phyloP scores from a whole-genome alignment of 1,140 invertebrate genomes.

The Sycobia sp. region DNA sequence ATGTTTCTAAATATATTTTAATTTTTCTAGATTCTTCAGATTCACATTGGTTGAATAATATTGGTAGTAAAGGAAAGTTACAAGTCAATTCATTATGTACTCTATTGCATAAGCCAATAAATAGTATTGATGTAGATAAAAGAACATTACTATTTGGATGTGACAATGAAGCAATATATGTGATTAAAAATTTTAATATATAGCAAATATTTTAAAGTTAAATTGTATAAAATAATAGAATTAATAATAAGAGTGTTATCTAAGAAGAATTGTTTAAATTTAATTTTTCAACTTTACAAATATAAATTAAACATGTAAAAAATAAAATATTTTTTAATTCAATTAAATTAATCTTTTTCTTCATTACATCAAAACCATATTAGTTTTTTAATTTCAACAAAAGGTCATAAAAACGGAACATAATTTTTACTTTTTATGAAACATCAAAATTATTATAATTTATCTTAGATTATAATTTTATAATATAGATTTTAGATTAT shows the following conservation, averaged over 20 bases:
- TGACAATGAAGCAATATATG: constrained; percentile 83
- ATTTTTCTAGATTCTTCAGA: constrained; percentile 56
- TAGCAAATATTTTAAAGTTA: not conserved
- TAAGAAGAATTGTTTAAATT: too few relatives aligned
- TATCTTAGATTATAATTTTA: too few relatives aligned
- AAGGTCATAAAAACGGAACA: too few relatives aligned
- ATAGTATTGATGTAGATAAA: constrained; percentile 77
- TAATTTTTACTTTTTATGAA: too few relatives aligned
- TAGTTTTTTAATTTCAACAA: too few relatives aligned
- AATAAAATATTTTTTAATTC: too few relatives aligned
- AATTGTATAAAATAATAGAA: not conserved
- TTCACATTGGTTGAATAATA: constrained; percentile 69
- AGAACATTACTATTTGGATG: constrained; percentile 76
- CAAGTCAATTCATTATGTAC: constrained; percentile 75
- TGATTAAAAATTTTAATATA: constrained; percentile 65
- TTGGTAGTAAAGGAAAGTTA: constrained; percentile 71
- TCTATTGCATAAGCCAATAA: constrained; percentile 74
- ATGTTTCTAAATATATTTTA: not conserved
- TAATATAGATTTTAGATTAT: too few relatives aligned
- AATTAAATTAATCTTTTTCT: too few relatives aligned
- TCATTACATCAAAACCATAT: too few relatives aligned
- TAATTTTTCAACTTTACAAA: too few relatives aligned
- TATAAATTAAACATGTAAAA: too few relatives aligned
- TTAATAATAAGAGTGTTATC: not conserved
- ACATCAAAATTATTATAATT: too few relatives aligned